Percentiles rank a stretch among this genome's conserved stretches.
Evolutionary conservation across 2,113 vertebrate species (phyloP).

Genomic region (Dicerorhinus sumatrensis): DNA sequence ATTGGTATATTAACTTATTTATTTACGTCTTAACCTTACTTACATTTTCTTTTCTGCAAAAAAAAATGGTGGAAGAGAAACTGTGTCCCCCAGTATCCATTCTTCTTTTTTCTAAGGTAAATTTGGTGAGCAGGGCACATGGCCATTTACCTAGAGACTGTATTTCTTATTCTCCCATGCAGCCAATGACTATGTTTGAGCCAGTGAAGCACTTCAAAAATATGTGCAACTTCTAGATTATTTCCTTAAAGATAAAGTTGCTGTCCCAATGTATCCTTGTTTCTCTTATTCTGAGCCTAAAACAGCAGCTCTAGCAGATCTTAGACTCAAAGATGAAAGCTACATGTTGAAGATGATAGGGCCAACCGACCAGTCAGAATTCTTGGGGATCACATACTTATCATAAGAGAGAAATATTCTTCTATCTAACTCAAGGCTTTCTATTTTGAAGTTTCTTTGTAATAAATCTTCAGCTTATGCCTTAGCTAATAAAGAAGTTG

Average conservation of each 20-base stretch:
- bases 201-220: not conserved
- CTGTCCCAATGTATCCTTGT: not conserved
- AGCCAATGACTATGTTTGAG: not conserved
- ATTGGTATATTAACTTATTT: not conserved
- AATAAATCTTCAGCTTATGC: not conserved
- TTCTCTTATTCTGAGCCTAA: not conserved
- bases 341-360: not conserved
- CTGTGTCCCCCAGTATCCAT: not conserved
- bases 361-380: not conserved
- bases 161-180: not conserved
- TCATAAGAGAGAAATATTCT: not conserved
- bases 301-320: not conserved
- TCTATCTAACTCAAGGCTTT: slow-evolving; percentile 6
- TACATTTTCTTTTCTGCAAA: not conserved
- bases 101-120: not conserved
- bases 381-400: not conserved
- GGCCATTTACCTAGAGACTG: not conserved
- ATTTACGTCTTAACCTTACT: not conserved
- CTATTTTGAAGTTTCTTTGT: not conserved
- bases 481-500: not conserved
- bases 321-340: not conserved
- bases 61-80: not conserved
- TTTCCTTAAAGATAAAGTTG: not conserved
- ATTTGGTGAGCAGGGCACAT: not conserved
- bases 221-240: not conserved